Evolutionary conservation across 2,113 vertebrate genomes (phyloP).

Genomic region (Pangasianodon gigas): DNA sequence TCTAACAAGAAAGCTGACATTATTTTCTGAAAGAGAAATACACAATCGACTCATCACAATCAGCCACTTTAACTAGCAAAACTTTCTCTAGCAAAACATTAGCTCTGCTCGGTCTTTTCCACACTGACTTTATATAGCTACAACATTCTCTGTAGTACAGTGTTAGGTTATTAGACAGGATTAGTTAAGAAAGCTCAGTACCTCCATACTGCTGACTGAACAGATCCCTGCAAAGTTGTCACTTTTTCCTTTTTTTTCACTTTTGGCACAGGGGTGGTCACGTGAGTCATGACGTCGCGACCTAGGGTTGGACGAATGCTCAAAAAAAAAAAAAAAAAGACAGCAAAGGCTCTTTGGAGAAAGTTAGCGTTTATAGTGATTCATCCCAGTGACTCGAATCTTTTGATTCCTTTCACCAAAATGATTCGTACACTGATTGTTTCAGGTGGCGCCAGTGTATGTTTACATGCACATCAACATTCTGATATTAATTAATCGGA

Average conservation of each 20-base stretch:
- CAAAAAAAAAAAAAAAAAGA: not conserved
- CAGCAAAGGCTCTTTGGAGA: not conserved
- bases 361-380: not conserved
- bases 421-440: too few relatives aligned
- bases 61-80: not conserved
- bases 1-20: conserved; percentile 72
- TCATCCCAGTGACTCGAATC: too few relatives aligned
- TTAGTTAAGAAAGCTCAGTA: not conserved
- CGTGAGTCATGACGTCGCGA: not conserved
- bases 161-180: not conserved
- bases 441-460: too few relatives aligned
- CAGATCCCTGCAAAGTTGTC: conserved; percentile 11
- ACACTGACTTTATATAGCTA: not conserved
- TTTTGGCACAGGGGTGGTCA: conserved; percentile 9
- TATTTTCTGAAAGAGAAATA: conserved; percentile 63
- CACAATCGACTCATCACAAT: not conserved
- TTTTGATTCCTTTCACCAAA: too few relatives aligned
- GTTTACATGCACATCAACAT: too few relatives aligned
- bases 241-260: not conserved
- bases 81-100: not conserved
- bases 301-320: not conserved
- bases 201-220: not conserved
- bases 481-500: too few relatives aligned
- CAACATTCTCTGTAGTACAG: not conserved
- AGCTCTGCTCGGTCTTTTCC: not conserved